Base-by-base conservation (phyloP, 2,888 invertebrate genomes). In the Drosophila macrospina region DNA sequence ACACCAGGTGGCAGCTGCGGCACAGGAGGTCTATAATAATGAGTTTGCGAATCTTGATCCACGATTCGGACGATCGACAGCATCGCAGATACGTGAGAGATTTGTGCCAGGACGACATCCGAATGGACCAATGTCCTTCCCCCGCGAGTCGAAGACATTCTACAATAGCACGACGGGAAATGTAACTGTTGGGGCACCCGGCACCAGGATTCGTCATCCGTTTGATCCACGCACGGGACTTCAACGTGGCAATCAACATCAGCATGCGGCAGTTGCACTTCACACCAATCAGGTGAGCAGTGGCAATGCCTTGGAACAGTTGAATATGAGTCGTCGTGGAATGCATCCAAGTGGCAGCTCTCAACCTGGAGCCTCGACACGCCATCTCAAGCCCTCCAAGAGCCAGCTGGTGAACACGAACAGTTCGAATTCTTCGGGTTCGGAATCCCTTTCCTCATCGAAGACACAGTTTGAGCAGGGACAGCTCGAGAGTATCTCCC, bases 131-230 rank as follows among this genome's bases (percentile, higher is more conserved):
- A 10, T 75, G 34, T 16, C 61, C 0, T 65, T 50, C 32, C 68
- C 74, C 20, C 65, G 77, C 7, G 84, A 84, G 11, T 74, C 85
- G 0, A 86, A 88, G 50, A 69, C 72, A 0, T 86, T 57, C 52
- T 88, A 89, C 39, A 85, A 85, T n/a, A 85, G 87, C 55, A 37
- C 28, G 10, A 56, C 41, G 5, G 61, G 59, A 8, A 80, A 61
- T 24, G 36, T 39, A 0, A 69, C 62, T 0, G 20, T 69, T 5
- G 79, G 79, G n/a, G 75, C 75, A 8, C 79, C 75, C 1, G 80
- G 74, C 42, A 69, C 59, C 11, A 51, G 75, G 1, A 68, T 78
- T 2, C 52, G 79, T 0, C 79, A 78, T 51, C 59, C 66, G 0
- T 62, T 74, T 8, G 83, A 62, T 44, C 54, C 67, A 7, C 64